A percentile compares a stretch with the other conserved stretches of the same genome.
Evolutionary conservation across 2,113 vertebrate genomes (phyloP).

Genomic region (Narcine bancroftii): DNA sequence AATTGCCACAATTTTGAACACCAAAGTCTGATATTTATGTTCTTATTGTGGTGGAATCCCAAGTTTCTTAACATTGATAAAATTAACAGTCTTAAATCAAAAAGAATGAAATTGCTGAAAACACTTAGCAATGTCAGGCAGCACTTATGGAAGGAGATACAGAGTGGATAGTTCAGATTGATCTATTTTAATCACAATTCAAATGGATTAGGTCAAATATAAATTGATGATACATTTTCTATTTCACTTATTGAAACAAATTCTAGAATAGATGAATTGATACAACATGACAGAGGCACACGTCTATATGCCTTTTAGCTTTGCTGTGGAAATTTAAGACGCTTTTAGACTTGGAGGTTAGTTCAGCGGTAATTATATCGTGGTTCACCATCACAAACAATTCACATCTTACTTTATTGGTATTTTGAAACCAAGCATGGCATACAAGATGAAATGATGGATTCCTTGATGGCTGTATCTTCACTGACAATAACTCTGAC

Average conservation of each 20-base stretch:
- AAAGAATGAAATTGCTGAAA: not conserved
- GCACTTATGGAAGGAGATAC: not conserved
- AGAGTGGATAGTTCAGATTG: not conserved
- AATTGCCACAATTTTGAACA: not conserved
- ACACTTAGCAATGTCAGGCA: not conserved
- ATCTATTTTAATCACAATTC: not conserved
- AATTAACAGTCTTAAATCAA: not conserved
- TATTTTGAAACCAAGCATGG: too few relatives aligned
- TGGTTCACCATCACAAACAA: too few relatives aligned
- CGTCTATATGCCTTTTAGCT: not conserved
- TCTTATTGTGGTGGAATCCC: not conserved
- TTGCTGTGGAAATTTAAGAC: too few relatives aligned
- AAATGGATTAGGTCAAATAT: not conserved
- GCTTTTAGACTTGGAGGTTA: not conserved
- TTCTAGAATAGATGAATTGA: not conserved
- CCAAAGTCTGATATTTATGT: not conserved
- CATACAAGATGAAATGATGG: too few relatives aligned
- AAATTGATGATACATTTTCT: not conserved
- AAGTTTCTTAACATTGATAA: not conserved
- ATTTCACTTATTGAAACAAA: not conserved
- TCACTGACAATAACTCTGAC: too few relatives aligned
- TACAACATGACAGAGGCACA: not conserved
- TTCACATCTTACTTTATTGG: too few relatives aligned
- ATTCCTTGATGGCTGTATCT: too few relatives aligned
- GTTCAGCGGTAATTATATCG: too few relatives aligned